These are phyloP conservation scores for Dicaeum eximium DNA, from an alignment of 2,113 vertebrate species.

Conservation along the genomic window DNA sequence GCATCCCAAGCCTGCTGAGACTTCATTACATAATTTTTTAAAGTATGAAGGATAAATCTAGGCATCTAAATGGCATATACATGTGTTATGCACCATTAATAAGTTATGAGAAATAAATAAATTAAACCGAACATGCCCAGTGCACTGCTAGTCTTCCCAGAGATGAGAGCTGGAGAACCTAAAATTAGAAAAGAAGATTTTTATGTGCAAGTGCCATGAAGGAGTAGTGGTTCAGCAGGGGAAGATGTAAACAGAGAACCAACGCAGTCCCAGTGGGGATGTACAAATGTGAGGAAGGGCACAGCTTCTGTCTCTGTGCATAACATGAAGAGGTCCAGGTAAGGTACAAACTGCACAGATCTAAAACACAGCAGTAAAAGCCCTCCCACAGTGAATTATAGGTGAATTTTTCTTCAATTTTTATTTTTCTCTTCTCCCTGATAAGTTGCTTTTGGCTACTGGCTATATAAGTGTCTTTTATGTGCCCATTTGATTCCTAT, in stretches of 20 bases:
- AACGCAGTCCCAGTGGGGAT: not conserved
- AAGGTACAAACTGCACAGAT: not conserved
- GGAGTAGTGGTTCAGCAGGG: not conserved
- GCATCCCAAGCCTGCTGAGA: not conserved
- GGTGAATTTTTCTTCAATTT: not conserved
- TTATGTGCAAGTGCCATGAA: conserved; percentile 11
- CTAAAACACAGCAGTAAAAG: not conserved
- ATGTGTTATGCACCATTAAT: conserved; percentile 40
- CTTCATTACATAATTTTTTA: conserved; percentile 8
- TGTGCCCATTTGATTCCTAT: not conserved
- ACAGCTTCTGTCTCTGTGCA: not conserved
- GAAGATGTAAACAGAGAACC: conserved; percentile 8
- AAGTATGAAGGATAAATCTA: conserved; percentile 18
- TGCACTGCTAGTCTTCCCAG: not conserved
- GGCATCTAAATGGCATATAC: conserved; percentile 32
- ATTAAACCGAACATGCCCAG: not conserved
- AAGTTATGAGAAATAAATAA: conserved; percentile 54
- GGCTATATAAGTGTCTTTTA: not conserved
- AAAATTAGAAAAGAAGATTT: conserved; percentile 47
- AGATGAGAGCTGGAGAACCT: not conserved
- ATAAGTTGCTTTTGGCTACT: not conserved
- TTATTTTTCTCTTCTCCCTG: not conserved
- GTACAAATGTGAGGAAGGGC: not conserved
- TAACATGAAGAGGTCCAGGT: not conserved
- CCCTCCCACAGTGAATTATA: not conserved